phyloP scores from a whole-genome alignment of 2,113 vertebrate genomes.

The Alosa alosa region DNA sequence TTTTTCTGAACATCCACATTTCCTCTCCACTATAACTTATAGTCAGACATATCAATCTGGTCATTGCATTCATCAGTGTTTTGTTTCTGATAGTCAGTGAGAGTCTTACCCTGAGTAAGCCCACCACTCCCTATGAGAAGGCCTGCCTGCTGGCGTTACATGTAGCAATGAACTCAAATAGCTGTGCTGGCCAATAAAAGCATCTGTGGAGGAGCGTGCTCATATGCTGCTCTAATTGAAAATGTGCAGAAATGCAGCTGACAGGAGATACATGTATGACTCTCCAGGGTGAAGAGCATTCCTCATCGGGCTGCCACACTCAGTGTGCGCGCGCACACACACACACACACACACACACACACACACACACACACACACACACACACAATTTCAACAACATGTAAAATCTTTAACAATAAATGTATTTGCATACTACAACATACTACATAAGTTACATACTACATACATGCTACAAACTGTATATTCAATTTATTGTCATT shows the following conservation, averaged over 20 bases:
- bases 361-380: background rate
- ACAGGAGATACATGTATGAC: slow-evolving; percentile 34
- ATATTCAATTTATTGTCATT: background rate
- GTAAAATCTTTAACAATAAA: too few species aligned
- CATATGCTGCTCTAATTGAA: slow-evolving; percentile 63
- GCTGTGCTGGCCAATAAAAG: slow-evolving; percentile 57
- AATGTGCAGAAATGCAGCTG: slow-evolving; percentile 59
- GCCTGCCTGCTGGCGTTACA: slow-evolving; percentile 52
- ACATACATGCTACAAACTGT: background rate
- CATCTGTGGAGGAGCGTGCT: background rate
- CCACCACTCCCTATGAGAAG: background rate
- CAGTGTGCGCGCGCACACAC: background rate
- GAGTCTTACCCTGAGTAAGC: too few species aligned
- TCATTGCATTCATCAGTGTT: background rate
- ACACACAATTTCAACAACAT: too few species aligned
- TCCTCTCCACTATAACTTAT: background rate
- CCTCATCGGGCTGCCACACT: background rate
- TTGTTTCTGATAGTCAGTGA: background rate
- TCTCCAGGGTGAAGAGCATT: slow-evolving; percentile 42
- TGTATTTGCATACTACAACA: too few species aligned
- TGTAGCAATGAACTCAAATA: slow-evolving; percentile 48
- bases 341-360: slow-evolving; percentile 12
- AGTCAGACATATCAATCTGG: background rate
- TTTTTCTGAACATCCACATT: background rate
- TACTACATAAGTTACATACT: too few species aligned